phyloP scores from a whole-genome alignment of 2,113 vertebrate genomes.

The Crocuta crocuta region DNA sequence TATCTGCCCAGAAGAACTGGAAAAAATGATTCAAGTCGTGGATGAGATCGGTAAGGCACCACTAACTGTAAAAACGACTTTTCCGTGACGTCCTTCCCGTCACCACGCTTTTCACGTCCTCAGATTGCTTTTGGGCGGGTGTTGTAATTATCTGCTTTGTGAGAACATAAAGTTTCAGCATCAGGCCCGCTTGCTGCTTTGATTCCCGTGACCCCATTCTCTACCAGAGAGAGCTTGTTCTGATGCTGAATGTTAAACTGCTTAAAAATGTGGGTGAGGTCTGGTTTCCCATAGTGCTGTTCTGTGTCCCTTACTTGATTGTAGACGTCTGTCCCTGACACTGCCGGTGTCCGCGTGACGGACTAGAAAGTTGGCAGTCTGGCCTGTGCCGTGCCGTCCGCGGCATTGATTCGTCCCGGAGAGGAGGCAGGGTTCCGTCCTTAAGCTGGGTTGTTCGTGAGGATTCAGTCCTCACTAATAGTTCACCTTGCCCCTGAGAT shows the following conservation, averaged over 20 bases:
- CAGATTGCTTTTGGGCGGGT: background rate
- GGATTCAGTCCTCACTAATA: background rate
- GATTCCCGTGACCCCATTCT: background rate
- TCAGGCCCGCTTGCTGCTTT: background rate
- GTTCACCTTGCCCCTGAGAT: background rate
- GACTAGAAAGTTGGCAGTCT: background rate
- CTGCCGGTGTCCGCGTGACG: background rate
- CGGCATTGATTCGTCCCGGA: background rate
- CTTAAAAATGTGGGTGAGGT: background rate
- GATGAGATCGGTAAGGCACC: constrained; percentile 93
- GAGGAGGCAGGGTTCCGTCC: background rate
- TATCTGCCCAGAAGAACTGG: constrained; percentile 97
- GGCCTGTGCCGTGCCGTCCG: background rate
- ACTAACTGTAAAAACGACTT: background rate
- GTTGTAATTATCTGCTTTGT: background rate
- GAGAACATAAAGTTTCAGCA: background rate
- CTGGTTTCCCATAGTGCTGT: background rate
- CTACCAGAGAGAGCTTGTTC: background rate
- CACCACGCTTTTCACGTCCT: background rate
- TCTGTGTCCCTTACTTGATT: background rate
- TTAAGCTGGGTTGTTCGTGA: background rate
- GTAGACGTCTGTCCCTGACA: background rate
- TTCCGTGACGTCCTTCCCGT: background rate
- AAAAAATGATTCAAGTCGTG: constrained; percentile 97
- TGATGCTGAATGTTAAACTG: background rate